Base-by-base conservation (phyloP, 2,888 invertebrate species). In the Andrena camellia region DNA sequence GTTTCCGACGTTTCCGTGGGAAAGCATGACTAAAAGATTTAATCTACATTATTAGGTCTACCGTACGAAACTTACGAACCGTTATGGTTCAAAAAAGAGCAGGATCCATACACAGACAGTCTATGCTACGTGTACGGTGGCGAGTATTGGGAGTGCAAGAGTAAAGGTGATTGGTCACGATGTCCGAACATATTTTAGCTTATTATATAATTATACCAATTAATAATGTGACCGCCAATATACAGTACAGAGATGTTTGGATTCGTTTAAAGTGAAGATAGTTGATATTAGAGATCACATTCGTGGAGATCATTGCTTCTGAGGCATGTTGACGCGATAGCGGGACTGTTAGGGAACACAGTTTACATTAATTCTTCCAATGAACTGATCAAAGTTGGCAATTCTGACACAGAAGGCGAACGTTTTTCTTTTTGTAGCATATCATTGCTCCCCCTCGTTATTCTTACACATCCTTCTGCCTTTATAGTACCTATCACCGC, bases 71-170 rank as follows among this genome's bases (percentile, higher is more conserved):
- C 96, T 42, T 97, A 98, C 92, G 96, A 97, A 89, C 98, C 99
- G 31, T 93, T 96, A 52, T 99, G 99, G 99, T 99, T 99, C 95
- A 95, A 96, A 90, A 97, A 98, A 93, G 96, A 96, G 90, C 96
- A 97, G 91, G 98, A 98, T 92, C 96, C 95, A 85, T 96, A 97
- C 73, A 95, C 96, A 70, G 95, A 96, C 88, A 96, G 95, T 90
- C 94, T 96, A 90, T 96, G 97, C 86, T 98, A 99, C 94, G 95
- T 97, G 85, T 99, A 96, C 95, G 97, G 96, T 90, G 97, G 97
- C 88, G 96, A 97, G 88, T 99, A 99, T 95, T 99, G 99, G 99
- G 96, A 97, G 82, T 96, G 96, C 94, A 99, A 99, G 95, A 96
- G 96, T 88, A 96, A 96, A 89, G 96, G 97, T 93, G 97, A 99